Conservation (phyloP, 2,888 invertebrate species). For the Melanostoma mellinum region DNA sequence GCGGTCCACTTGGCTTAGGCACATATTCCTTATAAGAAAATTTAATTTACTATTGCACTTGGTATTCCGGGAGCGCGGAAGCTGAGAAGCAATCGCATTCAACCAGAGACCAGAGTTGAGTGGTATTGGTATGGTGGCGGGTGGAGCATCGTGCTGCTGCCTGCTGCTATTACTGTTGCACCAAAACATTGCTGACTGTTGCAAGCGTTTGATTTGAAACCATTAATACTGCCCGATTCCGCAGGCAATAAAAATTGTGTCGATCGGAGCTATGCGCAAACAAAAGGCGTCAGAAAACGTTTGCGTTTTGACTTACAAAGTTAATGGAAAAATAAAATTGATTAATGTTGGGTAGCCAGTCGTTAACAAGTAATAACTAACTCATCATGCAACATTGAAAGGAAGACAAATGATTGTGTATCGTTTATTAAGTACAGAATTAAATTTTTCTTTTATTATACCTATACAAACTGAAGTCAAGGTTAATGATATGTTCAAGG, state of each 20-base stretch:
- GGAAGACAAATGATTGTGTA: slow-evolving; percentile 35
- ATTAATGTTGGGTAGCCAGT: slow-evolving; percentile 38
- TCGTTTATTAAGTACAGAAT: neutral
- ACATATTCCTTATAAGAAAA: slow-evolving; percentile 59
- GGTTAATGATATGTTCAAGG: too few species aligned
- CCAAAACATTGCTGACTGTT: slow-evolving; percentile 28
- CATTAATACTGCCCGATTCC: slow-evolving; percentile 65
- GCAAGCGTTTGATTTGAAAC: slow-evolving; percentile 55
- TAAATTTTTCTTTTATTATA: too few species aligned
- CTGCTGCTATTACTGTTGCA: slow-evolving; percentile 3
- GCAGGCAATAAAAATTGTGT: slow-evolving; percentile 35
- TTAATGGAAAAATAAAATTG: slow-evolving; percentile 57
- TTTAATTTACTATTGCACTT: slow-evolving; percentile 70
- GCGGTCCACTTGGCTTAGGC: slow-evolving; percentile 61
- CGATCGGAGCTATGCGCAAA: slow-evolving; percentile 43
- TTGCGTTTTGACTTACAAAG: slow-evolving; percentile 41
- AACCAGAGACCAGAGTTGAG: slow-evolving; percentile 6
- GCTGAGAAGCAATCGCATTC: slow-evolving; percentile 50
- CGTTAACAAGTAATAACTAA: slow-evolving; percentile 39
- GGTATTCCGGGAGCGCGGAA: slow-evolving; percentile 67
- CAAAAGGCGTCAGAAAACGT: slow-evolving; percentile 62
- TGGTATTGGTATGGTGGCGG: neutral
- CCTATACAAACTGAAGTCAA: too few species aligned
- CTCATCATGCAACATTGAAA: slow-evolving; percentile 32
- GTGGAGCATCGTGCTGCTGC: too few species aligned